Evolutionary conservation across 1,140 invertebrate species (phyloP), one percentile per base, ranked within the genome.

Genomic region (Orussus abietinus): DNA sequence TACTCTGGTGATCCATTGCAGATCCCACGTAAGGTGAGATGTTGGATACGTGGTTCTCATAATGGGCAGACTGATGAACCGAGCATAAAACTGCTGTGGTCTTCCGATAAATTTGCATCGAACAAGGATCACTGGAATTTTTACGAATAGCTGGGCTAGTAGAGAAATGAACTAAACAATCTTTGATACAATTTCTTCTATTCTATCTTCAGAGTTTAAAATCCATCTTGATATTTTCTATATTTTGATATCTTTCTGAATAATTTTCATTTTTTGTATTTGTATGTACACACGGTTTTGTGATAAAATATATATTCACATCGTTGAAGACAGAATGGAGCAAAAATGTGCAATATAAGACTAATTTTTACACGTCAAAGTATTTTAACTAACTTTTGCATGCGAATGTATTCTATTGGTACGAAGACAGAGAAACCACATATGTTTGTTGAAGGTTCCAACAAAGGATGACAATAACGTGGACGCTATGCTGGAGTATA

Each of bases 371-470:
- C 25, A n/a, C 15, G 3, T 14, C 15, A n/a, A n/a, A 33, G 5
- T 33, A 14, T 33, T 33, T 10, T 33, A 14, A 9, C 9, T 9
- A 14, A 33, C 15, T 12, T 10, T 5, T 2, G 12, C 25, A n/a
- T 2, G 3, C 3, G 25, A n/a, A n/a, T n/a, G n/a, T n/a, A 36
- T 14, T 36, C 18, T 5, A 36, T 21, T 14, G 12, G 20, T 38
- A n/a, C 12, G 9, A 35, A 38, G 34, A 28, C 5, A 9, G 38
- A 36, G 22, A 31, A 33, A 42, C 37, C n/a, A 37, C 32, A 37
- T 19, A 38, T 49, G 9, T 66, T 50, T 66, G 56, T 69, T 71
- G 35, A 58, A 70, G 66, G 58, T 63, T 35, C 40, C 56, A 42
- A 36, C 46, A 49, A 47, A 53, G 22, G 53, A 68, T 51, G 54